Base-by-base conservation (phyloP, 2,888 invertebrate genomes). In the Arenicola marina region DNA sequence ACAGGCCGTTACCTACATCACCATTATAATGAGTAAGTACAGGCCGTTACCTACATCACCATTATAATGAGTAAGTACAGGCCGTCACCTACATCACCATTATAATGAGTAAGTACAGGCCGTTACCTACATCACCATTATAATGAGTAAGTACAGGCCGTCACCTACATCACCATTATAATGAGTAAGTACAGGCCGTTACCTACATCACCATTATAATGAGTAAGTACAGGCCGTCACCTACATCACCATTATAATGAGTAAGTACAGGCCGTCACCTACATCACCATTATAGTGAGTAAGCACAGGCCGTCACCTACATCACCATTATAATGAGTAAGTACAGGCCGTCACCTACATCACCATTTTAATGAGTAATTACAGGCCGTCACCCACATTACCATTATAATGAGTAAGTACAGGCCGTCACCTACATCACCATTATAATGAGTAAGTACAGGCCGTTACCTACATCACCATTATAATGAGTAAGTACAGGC, bases 271-370 rank as follows among this genome's bases (percentile, higher is more conserved):
- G 54, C 56, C 38, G 51, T 51, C 24, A 66, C 60, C 48, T 45
- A 44, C 53, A 62, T 67, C 51, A 61, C 59, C 3, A 44, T 64
- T 29, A 38, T 48, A n/a, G 48, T 65, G 45, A 33, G 67, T 67
- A 58, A 18, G 51, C 26, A 29, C 21, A 18, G 48, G 24, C 38
- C 38, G 18, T n/a, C n/a, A n/a, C n/a, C n/a, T n/a, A n/a, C n/a
- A n/a, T n/a, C n/a, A n/a, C n/a, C n/a, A n/a, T n/a, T n/a, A n/a
- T n/a, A n/a, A n/a, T n/a, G n/a, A n/a, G n/a, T n/a, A n/a, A n/a
- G 63, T 67, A 26, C 62, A 66, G 38, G 54, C 56, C 38, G 51
- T 51, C 24, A 66, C 60, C 48, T 45, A 44, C 53, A 62, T 67
- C 51, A 61, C 59, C 3, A 44, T 64, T 29, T 33, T 48, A n/a